Conservation (phyloP, 2,888 invertebrate genomes). For the Nemapogon koenigi region DNA sequence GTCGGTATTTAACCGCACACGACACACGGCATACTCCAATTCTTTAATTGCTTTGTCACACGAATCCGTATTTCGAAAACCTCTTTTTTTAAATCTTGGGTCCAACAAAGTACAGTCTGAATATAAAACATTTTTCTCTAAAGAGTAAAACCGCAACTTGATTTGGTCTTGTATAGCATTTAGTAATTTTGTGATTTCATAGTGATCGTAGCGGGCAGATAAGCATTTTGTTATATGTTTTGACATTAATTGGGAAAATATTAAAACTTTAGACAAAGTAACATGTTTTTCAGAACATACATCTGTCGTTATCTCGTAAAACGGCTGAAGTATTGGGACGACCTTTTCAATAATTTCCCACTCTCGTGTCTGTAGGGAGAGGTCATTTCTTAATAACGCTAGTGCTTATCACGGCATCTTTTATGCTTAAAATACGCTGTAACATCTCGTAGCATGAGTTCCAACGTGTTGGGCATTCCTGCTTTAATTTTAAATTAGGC, state of each 20-base stretch:
- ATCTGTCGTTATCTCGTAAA: conserved; percentile 13
- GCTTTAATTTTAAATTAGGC: conserved; percentile 18
- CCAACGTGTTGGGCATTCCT: conserved; percentile 19
- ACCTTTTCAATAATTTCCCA: conserved; percentile 13
- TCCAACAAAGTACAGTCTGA: conserved; percentile 9
- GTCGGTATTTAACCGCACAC: neutral
- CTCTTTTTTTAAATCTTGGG: conserved; percentile 9
- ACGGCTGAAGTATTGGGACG: conserved; percentile 11
- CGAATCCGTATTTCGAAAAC: conserved; percentile 5
- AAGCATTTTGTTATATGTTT: neutral
- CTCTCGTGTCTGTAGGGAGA: conserved; percentile 10
- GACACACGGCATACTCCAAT: neutral
- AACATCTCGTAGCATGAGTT: conserved; percentile 20
- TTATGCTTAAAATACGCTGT: conserved; percentile 13
- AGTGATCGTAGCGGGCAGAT: neutral
- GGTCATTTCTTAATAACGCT: conserved; percentile 13
- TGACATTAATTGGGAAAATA: neutral
- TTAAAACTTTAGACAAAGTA: conserved; percentile 12
- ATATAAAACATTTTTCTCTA: conserved; percentile 1
- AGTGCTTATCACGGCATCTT: conserved; percentile 19
- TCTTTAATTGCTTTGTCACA: neutral
- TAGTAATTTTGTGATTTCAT: neutral
- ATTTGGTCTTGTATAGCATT: conserved; percentile 1
- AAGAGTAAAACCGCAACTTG: neutral
- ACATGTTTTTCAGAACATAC: conserved; percentile 10